Evolutionary conservation across 2,797 vertebrate species (phyloP).

Genomic region (Lagodon rhomboides): DNA sequence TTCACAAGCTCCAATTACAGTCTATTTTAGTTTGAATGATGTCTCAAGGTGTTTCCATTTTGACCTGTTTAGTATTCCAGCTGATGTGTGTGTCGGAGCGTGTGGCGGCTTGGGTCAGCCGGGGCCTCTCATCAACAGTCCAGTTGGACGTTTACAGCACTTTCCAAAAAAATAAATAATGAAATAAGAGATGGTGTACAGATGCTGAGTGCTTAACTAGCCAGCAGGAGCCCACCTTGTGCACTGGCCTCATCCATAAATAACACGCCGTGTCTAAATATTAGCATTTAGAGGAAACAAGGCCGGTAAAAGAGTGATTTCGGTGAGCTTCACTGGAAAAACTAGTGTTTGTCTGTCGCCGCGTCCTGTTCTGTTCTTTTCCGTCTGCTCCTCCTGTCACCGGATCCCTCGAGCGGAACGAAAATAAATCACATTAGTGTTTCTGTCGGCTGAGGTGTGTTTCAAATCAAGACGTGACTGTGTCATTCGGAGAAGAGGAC

Average conservation of each 20-base stretch:
- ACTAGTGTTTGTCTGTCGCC: constrained; percentile 42
- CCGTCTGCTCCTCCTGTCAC: constrained; percentile 56
- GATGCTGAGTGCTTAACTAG: constrained; percentile 45
- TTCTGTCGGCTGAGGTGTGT: constrained; percentile 64
- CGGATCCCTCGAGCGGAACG: constrained; percentile 61
- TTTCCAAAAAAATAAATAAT: constrained; percentile 32
- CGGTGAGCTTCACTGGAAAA: constrained; percentile 39
- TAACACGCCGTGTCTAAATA: constrained; percentile 62
- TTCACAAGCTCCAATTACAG: constrained; percentile 8
- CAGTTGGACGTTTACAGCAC: constrained; percentile 39
- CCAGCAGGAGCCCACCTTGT: constrained; percentile 54
- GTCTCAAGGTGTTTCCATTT: constrained; percentile 61
- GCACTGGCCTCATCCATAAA: constrained; percentile 56
- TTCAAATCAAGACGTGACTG: constrained; percentile 53
- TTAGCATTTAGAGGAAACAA: constrained; percentile 49
- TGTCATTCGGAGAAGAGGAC: constrained; percentile 16
- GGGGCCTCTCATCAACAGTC: constrained; percentile 48
- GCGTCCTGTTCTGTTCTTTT: constrained; percentile 16
- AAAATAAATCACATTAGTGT: constrained; percentile 72
- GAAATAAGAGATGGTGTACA: background rate
- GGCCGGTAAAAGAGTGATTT: constrained; percentile 34
- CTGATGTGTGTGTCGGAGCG: constrained; percentile 46
- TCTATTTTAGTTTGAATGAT: constrained; percentile 43
- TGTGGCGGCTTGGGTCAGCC: constrained; percentile 45
- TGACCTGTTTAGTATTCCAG: constrained; percentile 67